A percentile compares a stretch with the other conserved stretches of the same genome.
Evolutionary conservation across 2,888 invertebrate genomes (phyloP).

Genomic region (Prosapia bicincta): DNA sequence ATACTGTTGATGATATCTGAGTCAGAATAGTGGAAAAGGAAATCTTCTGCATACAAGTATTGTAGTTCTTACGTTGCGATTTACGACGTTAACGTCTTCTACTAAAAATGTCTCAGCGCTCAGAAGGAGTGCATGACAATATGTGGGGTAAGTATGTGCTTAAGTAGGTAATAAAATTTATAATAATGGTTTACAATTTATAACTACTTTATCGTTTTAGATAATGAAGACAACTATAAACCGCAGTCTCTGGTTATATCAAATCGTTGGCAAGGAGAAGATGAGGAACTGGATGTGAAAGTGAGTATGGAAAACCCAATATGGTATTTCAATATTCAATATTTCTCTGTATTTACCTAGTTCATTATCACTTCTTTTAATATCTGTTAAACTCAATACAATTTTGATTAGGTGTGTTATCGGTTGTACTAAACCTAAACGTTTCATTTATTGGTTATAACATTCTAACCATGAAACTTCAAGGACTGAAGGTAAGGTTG

Average conservation of each 20-base stretch:
- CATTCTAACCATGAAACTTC: background rate
- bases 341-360: background rate
- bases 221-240: background rate
- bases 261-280: conserved; percentile 74
- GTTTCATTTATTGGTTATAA: too few species aligned
- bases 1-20: too few species aligned
- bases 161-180: background rate
- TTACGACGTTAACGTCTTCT: background rate
- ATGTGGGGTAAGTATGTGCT: background rate
- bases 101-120: background rate
- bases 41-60: too few species aligned
- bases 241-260: background rate
- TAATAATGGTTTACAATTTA: background rate
- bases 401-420: too few species aligned
- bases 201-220: background rate
- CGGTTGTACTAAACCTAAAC: too few species aligned
- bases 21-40: too few species aligned
- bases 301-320: conserved; percentile 48
- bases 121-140: background rate
- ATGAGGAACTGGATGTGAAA: conserved; percentile 83
- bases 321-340: background rate
- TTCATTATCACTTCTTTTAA: background rate
- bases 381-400: too few species aligned
- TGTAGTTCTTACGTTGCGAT: too few species aligned
- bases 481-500: too few species aligned